These are phyloP conservation scores for Clostera curtula DNA, from an alignment of 2,888 invertebrate species.

Conservation along the genomic window DNA sequence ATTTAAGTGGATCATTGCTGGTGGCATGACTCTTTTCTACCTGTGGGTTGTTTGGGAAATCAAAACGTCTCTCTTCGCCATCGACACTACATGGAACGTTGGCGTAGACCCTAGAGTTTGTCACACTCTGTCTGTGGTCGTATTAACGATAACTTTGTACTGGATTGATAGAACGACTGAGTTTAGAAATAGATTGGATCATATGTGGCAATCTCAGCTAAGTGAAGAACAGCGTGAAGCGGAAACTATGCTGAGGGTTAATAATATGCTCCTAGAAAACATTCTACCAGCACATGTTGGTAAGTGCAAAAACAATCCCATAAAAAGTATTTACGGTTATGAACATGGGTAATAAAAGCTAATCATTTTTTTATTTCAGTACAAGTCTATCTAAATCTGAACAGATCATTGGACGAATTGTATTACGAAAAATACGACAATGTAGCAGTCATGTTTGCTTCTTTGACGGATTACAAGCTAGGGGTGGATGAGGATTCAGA, in stretches of 20 bases:
- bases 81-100: constrained; percentile 81
- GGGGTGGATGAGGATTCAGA: constrained; percentile 80
- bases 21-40: constrained; percentile 78
- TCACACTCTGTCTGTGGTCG: constrained; percentile 83
- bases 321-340: background rate
- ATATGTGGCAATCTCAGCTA: constrained; percentile 78
- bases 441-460: constrained; percentile 97
- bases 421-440: constrained; percentile 92
- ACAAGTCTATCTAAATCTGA: constrained; percentile 83
- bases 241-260: constrained; percentile 88
- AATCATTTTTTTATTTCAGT: constrained; percentile 65
- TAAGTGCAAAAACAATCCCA: constrained; percentile 41
- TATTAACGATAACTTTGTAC: constrained; percentile 85
- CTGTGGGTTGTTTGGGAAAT: constrained; percentile 79
- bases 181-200: constrained; percentile 91
- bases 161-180: constrained; percentile 93
- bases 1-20: constrained; percentile 84
- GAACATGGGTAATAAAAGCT: background rate
- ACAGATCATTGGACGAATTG: constrained; percentile 81
- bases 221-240: constrained; percentile 91
- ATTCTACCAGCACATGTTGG: constrained; percentile 95
- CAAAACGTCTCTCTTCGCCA: constrained; percentile 71
- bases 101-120: constrained; percentile 79
- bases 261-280: constrained; percentile 91
- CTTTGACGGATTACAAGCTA: constrained; percentile 87